phyloP scores from a whole-genome alignment of 2,113 vertebrate species.

The Myotis brandtii region DNA sequence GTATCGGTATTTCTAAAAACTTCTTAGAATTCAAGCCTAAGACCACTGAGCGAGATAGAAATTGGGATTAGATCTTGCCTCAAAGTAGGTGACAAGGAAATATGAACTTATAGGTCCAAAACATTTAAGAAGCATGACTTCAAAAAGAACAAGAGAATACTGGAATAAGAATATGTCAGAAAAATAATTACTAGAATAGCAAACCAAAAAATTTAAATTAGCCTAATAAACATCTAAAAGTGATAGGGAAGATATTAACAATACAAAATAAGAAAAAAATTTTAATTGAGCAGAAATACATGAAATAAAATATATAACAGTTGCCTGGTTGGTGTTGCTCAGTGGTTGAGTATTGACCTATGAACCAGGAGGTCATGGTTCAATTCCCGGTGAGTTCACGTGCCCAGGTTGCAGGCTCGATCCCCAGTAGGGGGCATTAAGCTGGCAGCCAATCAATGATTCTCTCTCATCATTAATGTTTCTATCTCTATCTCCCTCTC shows the following conservation, averaged over 20 bases:
- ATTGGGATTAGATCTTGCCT: not conserved
- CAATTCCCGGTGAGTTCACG: too few species aligned
- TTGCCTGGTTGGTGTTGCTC: not conserved
- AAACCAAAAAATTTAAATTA: not conserved
- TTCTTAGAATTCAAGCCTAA: not conserved
- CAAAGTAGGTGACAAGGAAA: not conserved
- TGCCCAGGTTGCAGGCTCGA: too few species aligned
- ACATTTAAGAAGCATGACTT: not conserved
- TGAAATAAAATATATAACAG: not conserved
- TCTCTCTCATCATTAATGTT: too few species aligned
- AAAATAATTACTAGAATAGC: not conserved
- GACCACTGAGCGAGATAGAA: not conserved
- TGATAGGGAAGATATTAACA: not conserved
- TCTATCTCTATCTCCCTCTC: too few species aligned
- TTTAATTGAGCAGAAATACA: not conserved
- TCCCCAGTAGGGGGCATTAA: too few species aligned
- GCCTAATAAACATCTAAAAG: not conserved
- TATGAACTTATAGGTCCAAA: not conserved
- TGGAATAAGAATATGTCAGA: not conserved
- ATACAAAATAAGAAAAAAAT: not conserved
- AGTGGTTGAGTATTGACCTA: too few species aligned
- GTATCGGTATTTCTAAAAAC: not conserved
- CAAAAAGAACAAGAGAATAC: not conserved
- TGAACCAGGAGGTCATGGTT: too few species aligned
- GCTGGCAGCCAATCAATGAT: too few species aligned